Conservation (phyloP, 2,797 vertebrate genomes). For the Gymnothorax javanicus region DNA sequence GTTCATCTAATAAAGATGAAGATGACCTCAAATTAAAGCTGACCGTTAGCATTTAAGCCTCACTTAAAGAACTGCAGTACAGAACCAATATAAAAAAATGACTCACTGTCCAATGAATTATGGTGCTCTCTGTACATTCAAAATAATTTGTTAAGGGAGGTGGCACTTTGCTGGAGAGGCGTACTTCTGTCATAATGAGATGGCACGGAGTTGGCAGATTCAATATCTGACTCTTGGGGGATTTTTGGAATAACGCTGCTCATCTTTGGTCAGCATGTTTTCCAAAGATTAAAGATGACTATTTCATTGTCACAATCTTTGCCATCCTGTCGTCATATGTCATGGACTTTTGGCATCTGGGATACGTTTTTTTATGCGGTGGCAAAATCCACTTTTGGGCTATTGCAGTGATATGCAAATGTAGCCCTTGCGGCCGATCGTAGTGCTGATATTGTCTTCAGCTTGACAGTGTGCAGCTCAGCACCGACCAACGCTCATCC, state of each 20-base stretch:
- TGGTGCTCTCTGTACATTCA: too few relatives aligned
- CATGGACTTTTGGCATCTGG: too few relatives aligned
- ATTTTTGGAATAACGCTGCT: neutral
- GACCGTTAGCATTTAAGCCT: too few relatives aligned
- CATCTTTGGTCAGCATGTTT: neutral
- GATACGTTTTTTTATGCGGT: too few relatives aligned
- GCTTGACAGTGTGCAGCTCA: neutral
- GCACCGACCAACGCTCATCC: neutral
- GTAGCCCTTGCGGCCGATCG: neutral
- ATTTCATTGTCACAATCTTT: neutral
- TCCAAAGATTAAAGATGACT: neutral
- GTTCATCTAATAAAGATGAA: too few relatives aligned
- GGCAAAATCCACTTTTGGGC: neutral
- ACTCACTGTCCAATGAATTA: too few relatives aligned
- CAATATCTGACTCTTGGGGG: neutral
- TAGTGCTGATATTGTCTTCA: neutral
- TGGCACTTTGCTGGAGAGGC: neutral
- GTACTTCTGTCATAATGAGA: neutral
- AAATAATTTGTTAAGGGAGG: neutral
- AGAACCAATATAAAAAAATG: too few relatives aligned
- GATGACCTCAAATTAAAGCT: too few relatives aligned
- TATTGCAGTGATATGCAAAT: neutral
- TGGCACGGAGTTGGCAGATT: neutral
- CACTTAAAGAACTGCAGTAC: too few relatives aligned
- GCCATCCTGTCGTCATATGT: too few relatives aligned